Conservation (phyloP, 1,140 invertebrate species). For the Geopemphigus sp. region DNA sequence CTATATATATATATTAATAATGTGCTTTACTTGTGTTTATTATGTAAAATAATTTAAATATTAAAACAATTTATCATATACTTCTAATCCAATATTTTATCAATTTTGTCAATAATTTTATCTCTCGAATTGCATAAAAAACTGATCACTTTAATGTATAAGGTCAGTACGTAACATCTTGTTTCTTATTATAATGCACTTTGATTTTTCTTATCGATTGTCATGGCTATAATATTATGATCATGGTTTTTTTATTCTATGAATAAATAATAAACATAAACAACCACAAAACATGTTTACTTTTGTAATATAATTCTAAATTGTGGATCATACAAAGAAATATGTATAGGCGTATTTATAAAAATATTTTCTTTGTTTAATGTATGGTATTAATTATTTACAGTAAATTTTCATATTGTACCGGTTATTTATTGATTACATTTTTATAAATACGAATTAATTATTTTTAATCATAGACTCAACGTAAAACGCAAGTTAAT, state of each 20-base stretch:
- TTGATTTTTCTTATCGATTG: not conserved
- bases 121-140: not conserved
- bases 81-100: not conserved
- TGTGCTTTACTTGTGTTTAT: too few species aligned
- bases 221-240: not conserved
- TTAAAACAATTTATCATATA: too few species aligned
- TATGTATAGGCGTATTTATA: not conserved
- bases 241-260: not conserved
- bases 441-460: too few species aligned
- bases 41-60: too few species aligned
- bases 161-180: not conserved
- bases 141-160: not conserved
- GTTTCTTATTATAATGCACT: not conserved
- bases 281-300: not conserved
- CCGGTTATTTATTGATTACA: not conserved
- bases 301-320: constrained; percentile 6
- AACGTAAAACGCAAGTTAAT: too few species aligned
- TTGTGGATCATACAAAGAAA: not conserved
- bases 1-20: too few species aligned
- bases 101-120: constrained; percentile 1
- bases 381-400: too few species aligned
- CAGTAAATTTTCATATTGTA: not conserved
- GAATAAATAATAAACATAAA: not conserved
- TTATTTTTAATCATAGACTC: too few species aligned
- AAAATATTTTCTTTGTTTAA: too few species aligned